phyloP scores from a whole-genome alignment of 2,888 invertebrate genomes.

The Perdita meconis region DNA sequence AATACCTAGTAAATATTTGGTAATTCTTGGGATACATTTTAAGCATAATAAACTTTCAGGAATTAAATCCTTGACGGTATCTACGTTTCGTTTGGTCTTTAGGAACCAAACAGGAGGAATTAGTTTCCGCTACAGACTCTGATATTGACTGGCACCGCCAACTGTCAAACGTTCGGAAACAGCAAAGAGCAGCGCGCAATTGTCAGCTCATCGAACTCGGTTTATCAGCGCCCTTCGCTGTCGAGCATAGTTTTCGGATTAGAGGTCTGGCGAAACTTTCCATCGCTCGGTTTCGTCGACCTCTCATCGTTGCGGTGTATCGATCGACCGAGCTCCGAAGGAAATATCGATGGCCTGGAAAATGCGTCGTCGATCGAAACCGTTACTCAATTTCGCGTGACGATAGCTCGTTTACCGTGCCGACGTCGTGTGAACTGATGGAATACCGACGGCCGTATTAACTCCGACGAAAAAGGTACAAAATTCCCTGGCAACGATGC shows the following conservation, averaged over 20 bases:
- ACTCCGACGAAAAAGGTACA: neutral
- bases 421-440: conserved; percentile 10
- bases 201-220: conserved; percentile 50
- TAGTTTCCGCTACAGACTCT: conserved; percentile 7
- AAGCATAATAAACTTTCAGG: too few species aligned
- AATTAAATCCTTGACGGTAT: too few species aligned
- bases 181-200: conserved; percentile 17
- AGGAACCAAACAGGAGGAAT: neutral
- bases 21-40: too few species aligned
- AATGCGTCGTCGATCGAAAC: conserved; percentile 33
- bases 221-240: conserved; percentile 36
- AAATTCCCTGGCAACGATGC: neutral
- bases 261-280: conserved; percentile 30
- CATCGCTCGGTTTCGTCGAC: conserved; percentile 8
- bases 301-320: conserved; percentile 28
- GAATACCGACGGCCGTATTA: neutral
- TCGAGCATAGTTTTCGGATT: conserved; percentile 35
- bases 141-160: neutral
- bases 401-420: neutral
- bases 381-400: conserved; percentile 4
- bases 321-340: conserved; percentile 13
- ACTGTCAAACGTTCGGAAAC: conserved; percentile 25
- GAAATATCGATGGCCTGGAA: conserved; percentile 46
- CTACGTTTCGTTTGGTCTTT: too few species aligned
- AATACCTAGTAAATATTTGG: too few species aligned